Evolutionary conservation across 2,113 vertebrate species (phyloP), one percentile per base, ranked within the genome.

Genomic region (Pleuronectes platessa): DNA sequence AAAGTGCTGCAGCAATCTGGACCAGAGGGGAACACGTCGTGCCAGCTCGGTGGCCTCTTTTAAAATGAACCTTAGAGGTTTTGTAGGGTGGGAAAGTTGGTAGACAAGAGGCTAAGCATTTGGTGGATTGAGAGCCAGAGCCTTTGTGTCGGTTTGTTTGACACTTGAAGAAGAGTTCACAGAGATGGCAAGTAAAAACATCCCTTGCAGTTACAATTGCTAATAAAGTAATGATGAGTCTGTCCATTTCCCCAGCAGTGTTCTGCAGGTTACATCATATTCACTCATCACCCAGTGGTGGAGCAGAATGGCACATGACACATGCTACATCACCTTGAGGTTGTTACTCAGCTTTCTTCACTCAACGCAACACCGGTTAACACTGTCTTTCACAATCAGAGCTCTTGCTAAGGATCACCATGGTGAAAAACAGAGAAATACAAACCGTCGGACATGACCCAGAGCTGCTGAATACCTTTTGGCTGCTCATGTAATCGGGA

Each of bases 1-100:
- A 61, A 82, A 83, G 76, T 60, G 65, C 68, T 55, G 68, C 68
- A 69, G 74, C 62, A 66, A 77, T 54, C 27, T 62, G 69, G 77
- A 61, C 72, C 70, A 66, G 64, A 86, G 56, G 68, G 75, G 58
- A 35, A 51, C 74, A 75, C 62, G 75, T n/a, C 8, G 11, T 82
- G 78, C 71, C 89, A 88, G 68, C 71, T 60, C 70, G 54, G 23
- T 81, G 72, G 73, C 58, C 71, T 68, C 67, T 66, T 82, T 78
- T 47, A 35, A 78, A 70, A 65, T 65, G 51, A 75, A 70, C 49
- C 67, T 56, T 35, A 10, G 69, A 60, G 53, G 64, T 84, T 89
- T 71, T 78, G 58, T 55, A 61, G 58, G 68, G 78, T 88, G 81
- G 79, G 80, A 80, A 89, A 74, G 74, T 86, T 71, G 79, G 49